Evolutionary conservation across 2,113 vertebrate species (phyloP), one percentile per base, ranked within the genome.

Genomic region (Alectura lathami): DNA sequence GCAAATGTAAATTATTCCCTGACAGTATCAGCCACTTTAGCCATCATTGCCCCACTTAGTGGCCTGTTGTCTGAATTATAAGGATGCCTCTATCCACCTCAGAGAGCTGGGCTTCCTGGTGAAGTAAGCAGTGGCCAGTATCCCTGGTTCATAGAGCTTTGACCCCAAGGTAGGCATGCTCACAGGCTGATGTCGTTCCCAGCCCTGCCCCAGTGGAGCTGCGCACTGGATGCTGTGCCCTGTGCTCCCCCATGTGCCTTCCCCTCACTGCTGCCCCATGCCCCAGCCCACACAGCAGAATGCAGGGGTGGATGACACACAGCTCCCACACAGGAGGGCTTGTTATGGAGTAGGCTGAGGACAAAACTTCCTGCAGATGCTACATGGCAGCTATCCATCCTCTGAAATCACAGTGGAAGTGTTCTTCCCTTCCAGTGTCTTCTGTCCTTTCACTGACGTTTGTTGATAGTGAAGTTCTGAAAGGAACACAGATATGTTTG

Each of bases 391-490:
- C 72, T 92, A 76, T 69, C 30, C 3, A 0, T 26, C 29, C 69
- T 89, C 83, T 80, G 76, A 91, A 83, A 57, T 24, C 54, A 77
- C 32, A 92, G n/a, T 6, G 29, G 42, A 67, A 62, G 60, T 20
- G 43, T 47, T 53, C 40, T 80, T 89, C 47, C 20, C 82, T 88
- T 83, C 43, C 67, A 63, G 1, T 53, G 34, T 67, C 67, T 88
- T 94, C 84, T 42, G 42, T n/a, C 8, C 5, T n/a, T 76, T 23
- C 36, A 57, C 17, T 57, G 73, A 72, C 26, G 56, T 14, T 91
- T 86, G 26, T n/a, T 69, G 48, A 53, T 9, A 85, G 11, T 32
- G 10, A 45, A 73, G 48, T 86, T 95, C 96, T 96, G 91, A 45
- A 89, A 96, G 78, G 6, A 94, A 95, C 27, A 95, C 4, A 90